phyloP scores from a whole-genome alignment of 2,113 vertebrate genomes.

The Macquaria ambigua region DNA sequence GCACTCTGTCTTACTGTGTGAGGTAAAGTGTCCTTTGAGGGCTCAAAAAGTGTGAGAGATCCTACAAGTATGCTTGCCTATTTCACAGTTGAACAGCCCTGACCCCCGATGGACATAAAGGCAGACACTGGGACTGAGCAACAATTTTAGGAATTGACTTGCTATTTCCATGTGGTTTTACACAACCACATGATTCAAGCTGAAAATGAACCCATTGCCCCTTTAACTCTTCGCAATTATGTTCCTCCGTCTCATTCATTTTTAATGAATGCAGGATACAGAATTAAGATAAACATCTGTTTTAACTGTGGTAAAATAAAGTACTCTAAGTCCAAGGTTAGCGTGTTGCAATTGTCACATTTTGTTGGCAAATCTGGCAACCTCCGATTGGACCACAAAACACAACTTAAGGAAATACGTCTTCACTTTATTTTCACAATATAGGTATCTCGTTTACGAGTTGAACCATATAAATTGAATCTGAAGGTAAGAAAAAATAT shows the following conservation, averaged over 20 bases:
- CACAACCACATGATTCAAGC: background rate
- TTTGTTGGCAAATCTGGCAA: conserved; percentile 72
- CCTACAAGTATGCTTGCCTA: background rate
- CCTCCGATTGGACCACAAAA: conserved; percentile 64
- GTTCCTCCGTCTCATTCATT: background rate
- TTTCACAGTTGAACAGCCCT: background rate
- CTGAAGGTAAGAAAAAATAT: accelerated
- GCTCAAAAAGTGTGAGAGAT: background rate
- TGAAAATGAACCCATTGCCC: background rate
- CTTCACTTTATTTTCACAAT: conserved; percentile 38
- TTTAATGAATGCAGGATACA: background rate
- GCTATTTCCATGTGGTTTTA: background rate
- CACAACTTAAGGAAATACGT: conserved; percentile 43
- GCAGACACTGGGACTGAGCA: background rate
- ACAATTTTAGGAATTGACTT: too few relatives aligned
- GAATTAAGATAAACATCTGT: background rate
- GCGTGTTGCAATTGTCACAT: background rate
- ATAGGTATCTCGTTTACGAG: conserved; percentile 8
- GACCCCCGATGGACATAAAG: background rate
- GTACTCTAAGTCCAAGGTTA: background rate
- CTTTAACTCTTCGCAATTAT: too few relatives aligned
- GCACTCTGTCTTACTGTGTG: background rate
- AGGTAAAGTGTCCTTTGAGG: too few relatives aligned
- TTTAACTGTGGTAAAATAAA: too few relatives aligned
- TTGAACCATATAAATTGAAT: accelerated